Conservation (phyloP, 2,113 vertebrate species). For the Speoplatyrhinus poulsoni region DNA sequence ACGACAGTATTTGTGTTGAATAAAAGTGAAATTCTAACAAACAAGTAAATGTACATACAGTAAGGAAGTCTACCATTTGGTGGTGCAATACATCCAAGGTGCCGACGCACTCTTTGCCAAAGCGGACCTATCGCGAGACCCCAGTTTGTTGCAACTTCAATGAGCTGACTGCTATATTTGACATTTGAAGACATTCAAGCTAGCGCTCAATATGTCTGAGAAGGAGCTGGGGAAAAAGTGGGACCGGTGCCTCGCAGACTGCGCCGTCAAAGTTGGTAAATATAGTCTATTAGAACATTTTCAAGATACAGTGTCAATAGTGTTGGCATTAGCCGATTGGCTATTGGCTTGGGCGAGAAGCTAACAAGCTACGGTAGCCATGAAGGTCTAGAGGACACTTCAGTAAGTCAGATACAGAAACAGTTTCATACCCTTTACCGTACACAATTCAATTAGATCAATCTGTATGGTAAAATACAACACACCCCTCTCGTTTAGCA, state of each 20-base stretch:
- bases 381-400: conserved; percentile 54
- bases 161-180: conserved; percentile 22
- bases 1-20: conserved; percentile 52
- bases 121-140: neutral
- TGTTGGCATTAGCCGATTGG: conserved; percentile 5
- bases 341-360: conserved; percentile 55
- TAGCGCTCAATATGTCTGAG: conserved; percentile 83
- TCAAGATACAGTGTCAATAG: too few relatives aligned
- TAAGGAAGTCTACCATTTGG: too few relatives aligned
- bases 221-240: conserved; percentile 90
- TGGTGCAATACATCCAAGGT: too few relatives aligned
- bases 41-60: neutral
- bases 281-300: conserved; percentile 10
- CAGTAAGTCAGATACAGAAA: neutral
- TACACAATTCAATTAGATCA: neutral
- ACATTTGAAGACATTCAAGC: conserved; percentile 43
- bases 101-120: neutral
- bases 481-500: too few relatives aligned
- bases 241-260: conserved; percentile 92
- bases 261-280: conserved; percentile 90
- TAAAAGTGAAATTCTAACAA: conserved; percentile 13
- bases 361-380: conserved; percentile 60
- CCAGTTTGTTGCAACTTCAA: neutral
- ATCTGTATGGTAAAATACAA: too few relatives aligned
- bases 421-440: neutral